Base-by-base conservation (phyloP, 2,113 vertebrate genomes). In the Coptodon bakossiorum region DNA sequence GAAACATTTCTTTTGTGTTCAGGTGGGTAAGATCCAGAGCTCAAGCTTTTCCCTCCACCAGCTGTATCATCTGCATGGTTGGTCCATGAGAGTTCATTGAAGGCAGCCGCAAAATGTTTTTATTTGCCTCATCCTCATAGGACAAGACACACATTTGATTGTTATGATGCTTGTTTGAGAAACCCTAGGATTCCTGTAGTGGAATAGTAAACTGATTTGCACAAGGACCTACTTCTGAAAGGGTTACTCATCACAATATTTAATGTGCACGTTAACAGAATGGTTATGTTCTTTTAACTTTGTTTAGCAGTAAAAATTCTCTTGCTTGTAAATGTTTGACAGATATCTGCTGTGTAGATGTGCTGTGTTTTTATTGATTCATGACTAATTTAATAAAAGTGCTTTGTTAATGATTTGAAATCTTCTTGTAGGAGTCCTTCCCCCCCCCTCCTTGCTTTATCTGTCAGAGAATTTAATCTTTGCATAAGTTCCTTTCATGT, bases 381-480 rank as follows among this genome's bases (percentile, higher is more conserved):
- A 27, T 27, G 7, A 24, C n/a, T 45, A 43, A 71, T 43, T 43
- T 43, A 71, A 71, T 71, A 71, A 71, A 71, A 71, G 38, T 24
- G 7, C 38, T 71, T 9, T 71, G 36, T n/a, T 71, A 43, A 24
- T 43, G 36, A 68, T 22, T 68, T 66, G 61, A 61, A 61, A 34
- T 61, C 24, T 27, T 57, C 12, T 57, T 27, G 54, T 56, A 24
- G 53, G 53, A 3, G 53, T 3, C 1, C 4, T 2, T 4, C 3
- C 1, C 3, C 17, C 48, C 3, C 2, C 3, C 3, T 3, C 14
- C 4, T 4, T 16, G 1, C 17, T 9, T 29, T 57, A 7, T 29
- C 13, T 59, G 24, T 29, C 12, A 7, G 56, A 29, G 13, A 59
- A 57, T 57, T 27, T 14, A 7, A 16, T 12, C 13, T 31, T 59